Evolutionary conservation across 2,888 invertebrate genomes (phyloP), one percentile per base, ranked within the genome.

Genomic region (Leptothorax acervorum): DNA sequence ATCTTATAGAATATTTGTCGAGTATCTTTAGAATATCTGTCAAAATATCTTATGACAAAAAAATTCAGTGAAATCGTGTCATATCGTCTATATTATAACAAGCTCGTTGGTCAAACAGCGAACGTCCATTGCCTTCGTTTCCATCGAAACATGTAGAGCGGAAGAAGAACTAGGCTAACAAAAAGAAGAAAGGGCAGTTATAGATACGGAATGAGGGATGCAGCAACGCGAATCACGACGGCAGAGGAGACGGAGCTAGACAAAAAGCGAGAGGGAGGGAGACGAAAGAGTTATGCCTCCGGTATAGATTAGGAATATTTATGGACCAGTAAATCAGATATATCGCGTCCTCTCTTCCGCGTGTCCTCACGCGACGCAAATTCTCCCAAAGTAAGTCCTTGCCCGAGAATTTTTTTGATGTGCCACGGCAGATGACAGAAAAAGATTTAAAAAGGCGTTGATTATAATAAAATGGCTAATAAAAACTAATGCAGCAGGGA

Each of bases 241-340:
- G 71, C 48, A 85, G 79, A 75, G 68, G 79, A 87, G 82, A 82
- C 71, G n/a, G 63, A 65, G 68, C 75, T 28, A 84, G 62, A 57
- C 65, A 82, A 82, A 84, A 60, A 85, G 75, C 60, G 48, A 31
- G 76, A 48, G 63, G 82, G 83, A n/a, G 57, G 71, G 60, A 83
- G 66, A 11, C 68, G 62, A 84, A 78, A 78, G 71, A 85, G 78
- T 68, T 84, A 85, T 88, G 86, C 87, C 84, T 87, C 86, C 89
- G 86, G 83, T 88, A 85, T 91, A 93, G 93, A 93, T 93, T 93
- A 93, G 91, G 92, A 92, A 93, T 93, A 93, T 93, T 93, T 93
- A 93, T 93, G 93, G 92, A 91, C 88, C 92, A 88, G 92, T 93
- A 93, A 93, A 93, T 93, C 93, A 93, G 89, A 91, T 90, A 73